These are phyloP conservation scores for Lampris megalopsis DNA, from an alignment of 2,113 vertebrate species.

Conservation along the genomic window DNA sequence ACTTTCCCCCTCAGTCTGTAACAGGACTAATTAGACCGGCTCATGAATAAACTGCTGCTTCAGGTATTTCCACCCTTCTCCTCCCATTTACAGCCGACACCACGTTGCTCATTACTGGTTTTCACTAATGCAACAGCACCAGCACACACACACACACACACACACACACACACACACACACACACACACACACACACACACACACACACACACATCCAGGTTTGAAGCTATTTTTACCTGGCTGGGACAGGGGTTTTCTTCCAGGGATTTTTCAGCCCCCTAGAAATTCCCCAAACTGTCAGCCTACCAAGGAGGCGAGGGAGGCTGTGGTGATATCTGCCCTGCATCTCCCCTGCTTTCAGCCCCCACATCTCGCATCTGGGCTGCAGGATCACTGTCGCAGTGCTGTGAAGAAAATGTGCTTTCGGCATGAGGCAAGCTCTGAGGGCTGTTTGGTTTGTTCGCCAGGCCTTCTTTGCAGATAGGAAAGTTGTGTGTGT, in stretches of 20 bases:
- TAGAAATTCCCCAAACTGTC: not conserved
- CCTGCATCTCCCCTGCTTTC: not conserved
- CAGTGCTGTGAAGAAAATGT: not conserved
- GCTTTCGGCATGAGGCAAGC: conserved; percentile 6
- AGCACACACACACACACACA: not conserved
- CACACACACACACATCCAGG: conserved; percentile 34
- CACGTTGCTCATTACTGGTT: conserved; percentile 23
- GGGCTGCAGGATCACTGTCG: not conserved
- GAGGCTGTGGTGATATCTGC: not conserved
- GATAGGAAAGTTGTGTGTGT: not conserved
- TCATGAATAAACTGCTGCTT: conserved; percentile 24
- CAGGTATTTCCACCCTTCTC: conserved; percentile 30
- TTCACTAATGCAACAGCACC: conserved; percentile 54
- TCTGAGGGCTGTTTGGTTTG: conserved; percentile 11
- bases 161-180: too few species aligned
- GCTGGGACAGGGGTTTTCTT: conserved; percentile 39
- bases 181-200: not conserved
- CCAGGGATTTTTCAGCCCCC: not conserved
- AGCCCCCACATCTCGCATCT: not conserved
- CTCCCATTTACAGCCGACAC: conserved; percentile 2
- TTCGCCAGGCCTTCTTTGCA: conserved; percentile 28
- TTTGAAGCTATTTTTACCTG: conserved; percentile 55
- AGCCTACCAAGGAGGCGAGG: not conserved
- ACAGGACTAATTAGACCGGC: not conserved
- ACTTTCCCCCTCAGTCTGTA: not conserved